phyloP scores from a whole-genome alignment of 2,113 vertebrate species.

The Stomatorhinus ivindoensis region DNA sequence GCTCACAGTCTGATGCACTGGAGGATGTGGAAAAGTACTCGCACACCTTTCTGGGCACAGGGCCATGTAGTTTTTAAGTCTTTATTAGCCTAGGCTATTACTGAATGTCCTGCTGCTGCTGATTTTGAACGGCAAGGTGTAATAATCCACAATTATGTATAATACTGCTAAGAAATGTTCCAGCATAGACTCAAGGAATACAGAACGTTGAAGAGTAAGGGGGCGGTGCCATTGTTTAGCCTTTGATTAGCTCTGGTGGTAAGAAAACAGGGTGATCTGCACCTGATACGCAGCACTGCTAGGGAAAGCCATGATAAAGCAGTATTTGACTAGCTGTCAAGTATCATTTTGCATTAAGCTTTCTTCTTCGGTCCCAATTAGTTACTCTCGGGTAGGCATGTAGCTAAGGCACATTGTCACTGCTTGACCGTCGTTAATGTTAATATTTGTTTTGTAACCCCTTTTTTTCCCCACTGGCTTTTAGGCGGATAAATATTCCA shows the following conservation, averaged over 20 bases:
- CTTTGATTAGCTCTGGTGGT: not conserved
- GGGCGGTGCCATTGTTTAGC: not conserved
- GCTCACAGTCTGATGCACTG: not conserved
- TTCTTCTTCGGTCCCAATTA: not conserved
- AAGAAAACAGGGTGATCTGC: not conserved
- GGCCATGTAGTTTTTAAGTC: not conserved
- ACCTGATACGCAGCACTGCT: not conserved
- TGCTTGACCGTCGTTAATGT: not conserved
- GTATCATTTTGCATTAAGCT: not conserved
- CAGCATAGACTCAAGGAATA: not conserved
- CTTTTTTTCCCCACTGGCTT: not conserved
- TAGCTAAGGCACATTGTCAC: not conserved
- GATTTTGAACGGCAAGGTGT: not conserved
- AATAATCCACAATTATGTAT: not conserved
- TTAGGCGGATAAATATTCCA: no score
- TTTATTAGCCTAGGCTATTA: not conserved
- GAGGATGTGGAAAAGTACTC: not conserved
- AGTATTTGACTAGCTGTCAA: not conserved
- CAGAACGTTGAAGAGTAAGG: not conserved
- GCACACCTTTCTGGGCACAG: not conserved
- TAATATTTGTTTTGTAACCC: not conserved
- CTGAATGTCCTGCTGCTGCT: not conserved
- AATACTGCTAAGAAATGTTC: not conserved
- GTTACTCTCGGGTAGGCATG: not conserved
- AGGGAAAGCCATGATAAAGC: not conserved